Evolutionary conservation across 2,888 invertebrate species (phyloP), one percentile per base, ranked within the genome.

Genomic region (Osmoderma eremita): DNA sequence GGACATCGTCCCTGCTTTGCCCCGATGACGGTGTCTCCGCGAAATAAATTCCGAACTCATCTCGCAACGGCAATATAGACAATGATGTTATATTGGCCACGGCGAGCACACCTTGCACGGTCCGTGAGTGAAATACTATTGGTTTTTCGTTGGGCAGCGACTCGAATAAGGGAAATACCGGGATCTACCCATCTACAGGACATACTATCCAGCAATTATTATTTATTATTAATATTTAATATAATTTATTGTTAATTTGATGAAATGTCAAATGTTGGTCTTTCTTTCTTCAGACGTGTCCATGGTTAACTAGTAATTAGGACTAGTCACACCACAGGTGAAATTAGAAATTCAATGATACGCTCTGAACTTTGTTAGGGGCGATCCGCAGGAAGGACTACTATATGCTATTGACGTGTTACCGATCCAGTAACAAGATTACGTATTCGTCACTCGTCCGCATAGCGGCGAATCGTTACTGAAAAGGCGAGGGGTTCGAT

Each of bases 401-500:
- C 67, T n/a, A n/a, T n/a, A n/a, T n/a, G n/a, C n/a, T n/a, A n/a
- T n/a, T n/a, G n/a, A n/a, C 70, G 69, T 22, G 56, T 6, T 41
- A 56, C 56, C 36, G 56, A 56, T 56, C 56, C 41, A n/a, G 73
- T 73, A 75, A 74, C 73, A 75, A 73, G 77, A 81, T 81, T 81
- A 81, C 74, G 80, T 79, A 81, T 81, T 80, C 81, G 76, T 76
- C 73, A 77, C 79, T 81, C 80, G 81, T 80, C 77, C 77, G 76
- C 74, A 73, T n/a, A n/a, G n/a, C n/a, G 73, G 75, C 73, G 77
- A 77, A 75, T 78, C 76, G 79, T 78, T 77, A 78, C 79, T 78
- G 80, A 81, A 81, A 81, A 81, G 78, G 79, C 79, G 79, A 78
- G 79, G 78, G 78, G 77, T 78, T 78, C 81, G 81, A 81, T 80